Evolutionary conservation across 2,888 invertebrate species (phyloP), one percentile per base, ranked within the genome.

Genomic region (Lochmaea crataegi): DNA sequence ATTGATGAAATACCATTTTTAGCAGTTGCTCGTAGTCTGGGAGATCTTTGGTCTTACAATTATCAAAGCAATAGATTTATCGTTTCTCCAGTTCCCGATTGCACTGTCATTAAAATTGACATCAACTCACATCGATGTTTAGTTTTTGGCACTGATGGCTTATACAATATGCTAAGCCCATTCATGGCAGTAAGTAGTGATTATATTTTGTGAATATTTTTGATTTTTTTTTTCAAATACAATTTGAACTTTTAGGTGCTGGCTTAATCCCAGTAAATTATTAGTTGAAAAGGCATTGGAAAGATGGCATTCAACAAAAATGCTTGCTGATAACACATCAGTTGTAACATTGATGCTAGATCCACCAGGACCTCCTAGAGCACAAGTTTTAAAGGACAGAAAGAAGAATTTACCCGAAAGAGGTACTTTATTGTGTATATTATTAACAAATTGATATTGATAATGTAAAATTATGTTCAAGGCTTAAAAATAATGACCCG

Each of bases 41-140:
- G 98, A 64, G 99, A 99, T 87, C 89, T 99, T 16, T 99, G 99
- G 99, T 98, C 98, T 82, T 98, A 97, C 86, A 98, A 98, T 88
- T 94, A 94, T 2, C 92, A 92, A 73, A 91, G 93, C 80, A 93
- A 97, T 86, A 94, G 95, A 86, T 99, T 97, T 87, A 94, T 98
- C 18, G 98, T 99, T n/a, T 97, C 97, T 42, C 99, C 99, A 0
- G 96, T 96, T 86, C 99, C 99, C 0, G 99, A 99, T 88, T 96
- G 98, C 12, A 91, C 92, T 73, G 96, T 97, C 2, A 88, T 95
- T 75, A 90, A 92, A 76, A 94, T 97, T 79, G 94, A 96, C 86
- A 91, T 95, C 14, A 89, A 91, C 66, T 91, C 90, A 78, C 93
- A 92, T 84, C 90, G 94, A 80, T 99, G 98, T 88, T 89, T 99